Base-by-base conservation (phyloP, 2,888 invertebrate genomes). In the Euplagia quadripunctaria region DNA sequence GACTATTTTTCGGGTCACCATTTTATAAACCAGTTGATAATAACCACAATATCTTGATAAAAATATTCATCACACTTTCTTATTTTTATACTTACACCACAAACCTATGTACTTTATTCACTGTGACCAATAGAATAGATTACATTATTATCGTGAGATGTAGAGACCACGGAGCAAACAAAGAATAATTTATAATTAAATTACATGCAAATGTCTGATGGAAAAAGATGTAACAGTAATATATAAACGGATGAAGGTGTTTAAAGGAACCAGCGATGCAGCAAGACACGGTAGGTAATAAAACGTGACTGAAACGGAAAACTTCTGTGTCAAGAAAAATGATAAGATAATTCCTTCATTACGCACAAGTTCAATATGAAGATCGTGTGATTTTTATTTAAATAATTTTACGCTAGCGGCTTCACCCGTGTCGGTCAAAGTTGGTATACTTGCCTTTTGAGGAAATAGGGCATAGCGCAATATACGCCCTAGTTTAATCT, bases 191-290 rank as follows among this genome's bases (percentile, higher is more conserved):
- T 43, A 55, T 42, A 31, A 67, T 72, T 51, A 63, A 74, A 71
- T 31, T 58, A 61, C 61, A 64, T 75, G 69, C 68, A 69, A 68
- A 74, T 68, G 9, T 20, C 61, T 69, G 42, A 61, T 61, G 6
- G 31, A 51, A 67, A 61, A 68, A 71, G 51, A 63, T 68, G 71
- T 52, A 65, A 66, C 66, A 58, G 52, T 65, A 64, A 52, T 42
- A 63, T 12, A 49, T 72, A 75, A 84, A 88, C 87, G 89, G 89
- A 90, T 84, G 87, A 75, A 64, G 83, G 75, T 82, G 66, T 84
- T 91, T 91, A 90, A 76, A 74, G 74, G 75, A 84, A 51, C 81
- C 88, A 89, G 78, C 88, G 86, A 83, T 82, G 89, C 91, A 87
- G 76, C 73, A 81, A 86, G 78, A 80, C 65, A 75, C 73, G 82